These are phyloP conservation scores for Portunus trituberculatus DNA, from an alignment of 1,140 invertebrate genomes.

Conservation along the genomic window DNA sequence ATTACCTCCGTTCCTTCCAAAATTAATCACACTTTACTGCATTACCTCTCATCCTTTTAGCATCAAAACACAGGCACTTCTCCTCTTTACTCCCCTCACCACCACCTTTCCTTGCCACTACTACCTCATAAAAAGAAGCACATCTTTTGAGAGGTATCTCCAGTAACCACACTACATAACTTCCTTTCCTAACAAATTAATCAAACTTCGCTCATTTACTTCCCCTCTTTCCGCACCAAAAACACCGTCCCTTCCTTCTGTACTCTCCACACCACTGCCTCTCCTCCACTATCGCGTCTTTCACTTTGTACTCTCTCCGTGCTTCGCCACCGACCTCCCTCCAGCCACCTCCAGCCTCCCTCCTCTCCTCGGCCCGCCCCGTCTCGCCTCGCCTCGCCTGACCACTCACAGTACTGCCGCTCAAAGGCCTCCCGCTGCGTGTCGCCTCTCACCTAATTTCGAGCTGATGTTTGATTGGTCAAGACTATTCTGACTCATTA, in stretches of 20 bases:
- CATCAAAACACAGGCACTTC: no score
- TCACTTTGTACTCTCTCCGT: not conserved
- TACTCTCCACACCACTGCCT: not conserved
- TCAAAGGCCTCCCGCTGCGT: conserved; percentile 47
- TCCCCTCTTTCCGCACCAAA: no score
- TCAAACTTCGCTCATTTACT: no score
- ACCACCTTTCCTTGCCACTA: no score
- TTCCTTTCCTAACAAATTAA: no score
- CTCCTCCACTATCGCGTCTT: not conserved
- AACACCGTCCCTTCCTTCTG: not conserved
- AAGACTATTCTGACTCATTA: conserved; percentile 51
- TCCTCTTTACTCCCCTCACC: no score
- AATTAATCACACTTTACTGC: no score
- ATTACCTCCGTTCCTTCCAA: no score
- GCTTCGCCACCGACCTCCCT: not conserved
- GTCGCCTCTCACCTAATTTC: conserved; percentile 52
- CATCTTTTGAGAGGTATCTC: no score
- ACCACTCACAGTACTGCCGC: not conserved
- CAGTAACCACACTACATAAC: no score
- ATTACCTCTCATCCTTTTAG: no score
- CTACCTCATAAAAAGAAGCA: no score
- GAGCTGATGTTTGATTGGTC: conserved; percentile 61
- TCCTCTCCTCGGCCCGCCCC: not conserved
- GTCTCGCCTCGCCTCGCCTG: not conserved
- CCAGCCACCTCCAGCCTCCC: not conserved